Conservation (phyloP, 1,140 invertebrate genomes). For the Caenorhabditis remanei region DNA sequence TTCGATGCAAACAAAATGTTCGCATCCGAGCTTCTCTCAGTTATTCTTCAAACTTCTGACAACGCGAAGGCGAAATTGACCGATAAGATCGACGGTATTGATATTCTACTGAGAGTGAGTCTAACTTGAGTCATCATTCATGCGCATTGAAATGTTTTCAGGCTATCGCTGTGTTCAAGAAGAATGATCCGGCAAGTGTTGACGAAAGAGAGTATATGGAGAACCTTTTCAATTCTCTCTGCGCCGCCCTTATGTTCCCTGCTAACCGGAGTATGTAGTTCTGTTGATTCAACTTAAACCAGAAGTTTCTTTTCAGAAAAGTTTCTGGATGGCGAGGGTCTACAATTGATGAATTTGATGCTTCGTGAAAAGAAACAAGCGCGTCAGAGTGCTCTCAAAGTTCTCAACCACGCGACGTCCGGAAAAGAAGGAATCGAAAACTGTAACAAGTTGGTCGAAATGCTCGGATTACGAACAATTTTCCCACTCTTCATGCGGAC, state of each 20-base stretch:
- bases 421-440: conserved; percentile 92
- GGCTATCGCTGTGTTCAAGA: conserved; percentile 86
- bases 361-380: conserved; percentile 96
- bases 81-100: conserved; percentile 94
- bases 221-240: conserved; percentile 95
- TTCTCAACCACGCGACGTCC: conserved; percentile 94
- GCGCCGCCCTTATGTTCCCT: conserved; percentile 89
- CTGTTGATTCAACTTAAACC: background rate
- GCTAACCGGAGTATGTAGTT: conserved; percentile 83
- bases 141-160: conserved; percentile 78
- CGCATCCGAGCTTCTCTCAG: conserved; percentile 93
- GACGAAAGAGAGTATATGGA: conserved; percentile 99
- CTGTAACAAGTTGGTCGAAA: conserved; percentile 98
- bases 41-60: conserved; percentile 90
- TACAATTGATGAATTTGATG: conserved; percentile 97
- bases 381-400: conserved; percentile 92
- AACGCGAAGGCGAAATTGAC: conserved; percentile 84
- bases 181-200: conserved; percentile 88
- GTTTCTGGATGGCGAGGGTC: conserved; percentile 93
- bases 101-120: conserved; percentile 91
- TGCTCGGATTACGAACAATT: conserved; percentile 92
- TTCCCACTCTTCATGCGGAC: conserved; percentile 99
- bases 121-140: background rate
- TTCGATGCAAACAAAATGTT: conserved; percentile 97
- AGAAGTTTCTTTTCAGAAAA: conserved; percentile 79